Evolutionary conservation across 2,797 vertebrate genomes (phyloP).

Genomic region (Heteromormyrus szaboi): DNA sequence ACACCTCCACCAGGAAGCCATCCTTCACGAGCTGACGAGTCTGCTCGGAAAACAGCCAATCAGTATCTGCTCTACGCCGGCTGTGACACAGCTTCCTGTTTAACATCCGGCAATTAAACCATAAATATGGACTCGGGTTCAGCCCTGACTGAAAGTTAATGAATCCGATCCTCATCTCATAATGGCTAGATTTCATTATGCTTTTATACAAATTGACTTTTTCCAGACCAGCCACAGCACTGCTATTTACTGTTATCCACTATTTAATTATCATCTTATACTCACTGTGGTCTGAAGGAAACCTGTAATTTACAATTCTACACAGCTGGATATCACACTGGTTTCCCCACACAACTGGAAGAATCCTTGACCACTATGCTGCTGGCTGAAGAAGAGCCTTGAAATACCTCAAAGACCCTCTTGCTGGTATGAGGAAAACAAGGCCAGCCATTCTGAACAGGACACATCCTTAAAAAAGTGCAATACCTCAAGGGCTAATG

Average conservation of each 20-base stretch:
- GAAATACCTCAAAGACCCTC: background rate
- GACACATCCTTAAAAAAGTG: background rate
- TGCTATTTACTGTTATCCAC: background rate
- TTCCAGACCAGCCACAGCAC: background rate
- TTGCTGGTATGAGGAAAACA: background rate
- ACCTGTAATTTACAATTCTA: background rate
- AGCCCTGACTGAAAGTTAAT: background rate
- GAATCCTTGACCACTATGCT: background rate
- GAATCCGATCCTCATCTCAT: background rate
- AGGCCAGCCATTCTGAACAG: background rate
- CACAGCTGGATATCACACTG: background rate
- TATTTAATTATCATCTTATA: background rate
- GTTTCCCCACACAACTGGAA: background rate
- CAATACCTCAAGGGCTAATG: background rate
- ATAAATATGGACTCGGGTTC: background rate
- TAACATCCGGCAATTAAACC: background rate
- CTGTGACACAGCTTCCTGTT: constrained; percentile 30
- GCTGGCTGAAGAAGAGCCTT: background rate
- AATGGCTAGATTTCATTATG: background rate
- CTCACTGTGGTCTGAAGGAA: background rate
- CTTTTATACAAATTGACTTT: background rate
- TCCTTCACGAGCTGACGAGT: constrained; percentile 94
- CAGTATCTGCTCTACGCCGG: background rate
- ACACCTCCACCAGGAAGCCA: constrained; percentile 93
- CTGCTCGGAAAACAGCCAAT: constrained; percentile 50